Conservation (phyloP, 2,888 invertebrate genomes). For the Chloromyia formosa region DNA sequence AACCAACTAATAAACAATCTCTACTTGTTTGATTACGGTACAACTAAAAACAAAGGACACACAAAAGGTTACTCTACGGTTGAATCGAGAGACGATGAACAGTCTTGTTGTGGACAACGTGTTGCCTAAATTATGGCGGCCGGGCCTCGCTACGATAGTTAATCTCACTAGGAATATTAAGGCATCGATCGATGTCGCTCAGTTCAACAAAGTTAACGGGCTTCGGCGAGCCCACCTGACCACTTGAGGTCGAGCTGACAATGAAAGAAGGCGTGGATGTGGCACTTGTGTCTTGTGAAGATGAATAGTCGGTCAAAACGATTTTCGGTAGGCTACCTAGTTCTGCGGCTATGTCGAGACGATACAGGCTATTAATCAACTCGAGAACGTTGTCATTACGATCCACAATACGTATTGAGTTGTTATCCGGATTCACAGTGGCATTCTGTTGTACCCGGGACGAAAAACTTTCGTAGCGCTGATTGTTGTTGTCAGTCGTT, state of each 20-base stretch:
- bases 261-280: slow-evolving; percentile 26
- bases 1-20: too few relatives aligned
- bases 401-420: neutral
- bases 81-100: neutral
- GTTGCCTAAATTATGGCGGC: slow-evolving; percentile 56
- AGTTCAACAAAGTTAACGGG: slow-evolving; percentile 42
- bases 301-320: slow-evolving; percentile 59
- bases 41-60: too few relatives aligned
- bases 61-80: too few relatives aligned
- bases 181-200: slow-evolving; percentile 44
- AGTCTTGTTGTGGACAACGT: neutral
- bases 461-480: slow-evolving; percentile 19
- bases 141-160: slow-evolving; percentile 57
- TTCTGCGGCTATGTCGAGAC: slow-evolving; percentile 34
- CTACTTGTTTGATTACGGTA: too few relatives aligned
- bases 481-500: slow-evolving; percentile 19
- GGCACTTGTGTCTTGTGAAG: slow-evolving; percentile 17
- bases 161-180: slow-evolving; percentile 50
- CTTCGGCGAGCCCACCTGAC: slow-evolving; percentile 19
- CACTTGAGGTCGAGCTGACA: slow-evolving; percentile 8
- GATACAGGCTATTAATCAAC: slow-evolving; percentile 33
- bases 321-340: slow-evolving; percentile 57
- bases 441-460: slow-evolving; percentile 15
- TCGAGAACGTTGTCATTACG: slow-evolving; percentile 28
- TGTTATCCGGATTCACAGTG: neutral